Conservation (phyloP, 92 coral and sea anemone species). For the Epizoanthus rinbou region DNA sequence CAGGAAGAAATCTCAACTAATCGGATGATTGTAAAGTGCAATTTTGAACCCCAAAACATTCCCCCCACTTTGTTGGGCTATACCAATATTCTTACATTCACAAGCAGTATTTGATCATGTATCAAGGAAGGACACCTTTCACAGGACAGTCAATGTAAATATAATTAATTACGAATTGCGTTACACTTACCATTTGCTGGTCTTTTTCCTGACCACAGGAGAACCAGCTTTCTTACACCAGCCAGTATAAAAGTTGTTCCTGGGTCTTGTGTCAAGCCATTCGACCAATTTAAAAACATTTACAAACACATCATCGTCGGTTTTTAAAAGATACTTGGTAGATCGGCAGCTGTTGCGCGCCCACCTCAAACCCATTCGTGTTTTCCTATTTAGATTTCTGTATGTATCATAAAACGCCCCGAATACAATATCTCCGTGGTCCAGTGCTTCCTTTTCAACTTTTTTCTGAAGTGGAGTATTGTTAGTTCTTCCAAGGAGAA, state of each 20-base stretch:
- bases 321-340: not conserved
- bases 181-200: not conserved
- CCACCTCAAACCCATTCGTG: slow-evolving; percentile 19
- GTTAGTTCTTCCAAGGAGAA: not conserved
- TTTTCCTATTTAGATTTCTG: not conserved
- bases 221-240: not conserved
- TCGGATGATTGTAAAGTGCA: no score
- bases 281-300: slow-evolving; percentile 8
- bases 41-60: no score
- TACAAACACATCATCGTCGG: slow-evolving; percentile 12
- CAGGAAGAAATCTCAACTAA: no score
- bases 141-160: no score
- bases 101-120: no score
- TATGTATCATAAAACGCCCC: slow-evolving; percentile 3
- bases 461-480: not conserved
- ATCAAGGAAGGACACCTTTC: no score
- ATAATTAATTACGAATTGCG: no score
- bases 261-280: slow-evolving; percentile 14
- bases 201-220: not conserved
- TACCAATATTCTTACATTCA: no score
- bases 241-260: not conserved
- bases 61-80: no score
- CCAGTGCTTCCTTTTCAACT: not conserved
- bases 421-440: not conserved
- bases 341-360: not conserved